Evolutionary conservation across 2,113 vertebrate genomes (phyloP), one percentile per base, ranked within the genome.

Genomic region (Ceyx margarethae): DNA sequence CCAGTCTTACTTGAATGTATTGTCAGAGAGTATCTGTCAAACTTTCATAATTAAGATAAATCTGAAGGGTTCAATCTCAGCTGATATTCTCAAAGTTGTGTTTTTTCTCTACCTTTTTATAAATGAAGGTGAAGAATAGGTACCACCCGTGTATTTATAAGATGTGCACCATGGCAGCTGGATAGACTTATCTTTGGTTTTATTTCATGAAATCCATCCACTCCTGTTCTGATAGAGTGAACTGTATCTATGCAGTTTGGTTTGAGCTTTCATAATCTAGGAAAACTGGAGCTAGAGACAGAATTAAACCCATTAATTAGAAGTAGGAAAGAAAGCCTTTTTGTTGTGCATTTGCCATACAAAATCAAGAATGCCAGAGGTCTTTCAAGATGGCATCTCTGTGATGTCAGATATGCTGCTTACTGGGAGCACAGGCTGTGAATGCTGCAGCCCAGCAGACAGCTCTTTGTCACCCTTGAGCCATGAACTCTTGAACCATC

Each of bases 31-130:
- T 40, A 81, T 84, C 88, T 96, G 87, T 93, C 92, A 85, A 68
- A 87, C 94, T 93, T 96, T 89, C 72, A 61, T 91, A 93, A 95
- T 92, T 90, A 91, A 91, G 92, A 94, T 93, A 64, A 89, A 97
- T 90, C 68, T 91, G 19, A 67, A 46, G 57, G 45, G 58, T 61
- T 96, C 81, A 64, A 9, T 81, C 81, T 90, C 65, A 85, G 73
- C 43, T 93, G 90, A 84, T 90, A 48, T 79, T 90, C 76, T 92
- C 64, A 15, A 17, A 68, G 54, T 79, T 90, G 72, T 93, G 45
- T 3, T 89, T 87, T 87, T 91, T 90, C 69, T 74, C 76, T 81
- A 72, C 80, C 77, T 92, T 83, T 68, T 95, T 89, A 76, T 91
- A 74, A 94, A 81, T 89, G 83, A 87, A 80, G 72, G 89, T 95